Percentiles rank a stretch among this genome's conserved stretches.
These are phyloP conservation scores for Macropus fuliginosus DNA, from an alignment of 2,797 vertebrate species.

Conservation along the genomic window DNA sequence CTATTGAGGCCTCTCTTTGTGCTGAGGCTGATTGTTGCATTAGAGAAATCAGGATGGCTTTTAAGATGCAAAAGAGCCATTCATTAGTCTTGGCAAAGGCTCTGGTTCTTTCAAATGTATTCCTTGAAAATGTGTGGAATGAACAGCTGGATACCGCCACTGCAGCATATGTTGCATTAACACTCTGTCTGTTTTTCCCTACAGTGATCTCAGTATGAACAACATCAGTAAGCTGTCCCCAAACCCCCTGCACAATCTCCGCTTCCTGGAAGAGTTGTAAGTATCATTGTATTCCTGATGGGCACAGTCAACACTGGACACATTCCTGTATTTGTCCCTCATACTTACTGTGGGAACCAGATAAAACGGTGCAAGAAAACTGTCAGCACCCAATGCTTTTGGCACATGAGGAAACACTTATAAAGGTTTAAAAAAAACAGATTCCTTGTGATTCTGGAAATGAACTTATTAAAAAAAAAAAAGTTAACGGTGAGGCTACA, in stretches of 20 bases:
- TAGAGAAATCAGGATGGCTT: neutral
- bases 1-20: slow-evolving; percentile 59
- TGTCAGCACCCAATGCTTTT: slow-evolving; percentile 83
- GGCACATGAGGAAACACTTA: slow-evolving; percentile 87
- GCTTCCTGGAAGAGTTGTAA: slow-evolving; percentile 96
- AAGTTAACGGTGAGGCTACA: slow-evolving; percentile 84
- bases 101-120: slow-evolving; percentile 77
- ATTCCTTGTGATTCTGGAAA: slow-evolving; percentile 86
- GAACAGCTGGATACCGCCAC: slow-evolving; percentile 81
- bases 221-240: slow-evolving; percentile 91
- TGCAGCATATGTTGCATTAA: slow-evolving; percentile 74
- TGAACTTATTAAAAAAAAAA: slow-evolving; percentile 82
- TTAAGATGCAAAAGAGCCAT: slow-evolving; percentile 71
- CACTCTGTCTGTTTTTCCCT: slow-evolving; percentile 81
- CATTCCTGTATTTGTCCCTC: slow-evolving; percentile 82
- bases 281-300: slow-evolving; percentile 82
- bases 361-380: slow-evolving; percentile 83
- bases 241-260: slow-evolving; percentile 88
- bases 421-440: slow-evolving; percentile 21
- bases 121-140: slow-evolving; percentile 82
- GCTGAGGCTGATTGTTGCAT: neutral
- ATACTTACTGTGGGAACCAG: slow-evolving; percentile 84
- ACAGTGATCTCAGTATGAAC: slow-evolving; percentile 97
- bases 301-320: slow-evolving; percentile 69
- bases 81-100: slow-evolving; percentile 75